Evolutionary conservation across 2,797 vertebrate genomes (phyloP).

Genomic region (Myiotriccus ornatus): DNA sequence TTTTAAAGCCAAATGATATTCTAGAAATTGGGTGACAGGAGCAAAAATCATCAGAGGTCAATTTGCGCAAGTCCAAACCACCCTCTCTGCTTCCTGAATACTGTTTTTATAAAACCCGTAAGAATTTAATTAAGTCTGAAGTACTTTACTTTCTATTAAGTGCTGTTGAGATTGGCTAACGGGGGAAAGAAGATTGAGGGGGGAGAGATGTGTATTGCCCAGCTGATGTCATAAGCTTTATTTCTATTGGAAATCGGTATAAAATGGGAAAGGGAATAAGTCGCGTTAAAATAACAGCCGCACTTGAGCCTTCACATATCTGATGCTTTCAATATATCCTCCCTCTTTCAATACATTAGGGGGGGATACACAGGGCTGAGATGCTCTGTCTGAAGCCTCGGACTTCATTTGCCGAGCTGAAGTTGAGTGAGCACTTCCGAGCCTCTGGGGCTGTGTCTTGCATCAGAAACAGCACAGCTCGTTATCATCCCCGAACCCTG

Average conservation of each 20-base stretch:
- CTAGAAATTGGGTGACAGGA: neutral
- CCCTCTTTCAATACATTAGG: neutral
- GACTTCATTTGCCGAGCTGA: constrained; percentile 15
- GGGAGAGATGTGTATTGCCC: neutral
- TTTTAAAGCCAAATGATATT: neutral
- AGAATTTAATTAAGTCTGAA: neutral
- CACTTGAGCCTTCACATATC: neutral
- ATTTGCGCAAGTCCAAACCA: neutral
- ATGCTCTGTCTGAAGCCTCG: neutral
- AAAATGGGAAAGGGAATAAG: constrained; percentile 11
- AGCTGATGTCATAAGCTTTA: neutral
- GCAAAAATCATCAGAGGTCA: neutral
- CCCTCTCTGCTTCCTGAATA: neutral
- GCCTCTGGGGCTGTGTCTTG: constrained; percentile 21
- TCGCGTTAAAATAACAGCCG: neutral
- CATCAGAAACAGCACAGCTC: constrained; percentile 7
- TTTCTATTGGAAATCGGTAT: neutral
- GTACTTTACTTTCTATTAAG: neutral
- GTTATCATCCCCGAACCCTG: neutral
- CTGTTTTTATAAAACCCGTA: neutral
- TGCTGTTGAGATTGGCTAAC: neutral
- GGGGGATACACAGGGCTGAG: neutral
- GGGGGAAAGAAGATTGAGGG: neutral
- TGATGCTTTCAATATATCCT: neutral
- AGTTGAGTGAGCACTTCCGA: constrained; percentile 14